Evolutionary conservation across 2,113 vertebrate species (phyloP).

Genomic region (Girardinichthys multiradiatus): DNA sequence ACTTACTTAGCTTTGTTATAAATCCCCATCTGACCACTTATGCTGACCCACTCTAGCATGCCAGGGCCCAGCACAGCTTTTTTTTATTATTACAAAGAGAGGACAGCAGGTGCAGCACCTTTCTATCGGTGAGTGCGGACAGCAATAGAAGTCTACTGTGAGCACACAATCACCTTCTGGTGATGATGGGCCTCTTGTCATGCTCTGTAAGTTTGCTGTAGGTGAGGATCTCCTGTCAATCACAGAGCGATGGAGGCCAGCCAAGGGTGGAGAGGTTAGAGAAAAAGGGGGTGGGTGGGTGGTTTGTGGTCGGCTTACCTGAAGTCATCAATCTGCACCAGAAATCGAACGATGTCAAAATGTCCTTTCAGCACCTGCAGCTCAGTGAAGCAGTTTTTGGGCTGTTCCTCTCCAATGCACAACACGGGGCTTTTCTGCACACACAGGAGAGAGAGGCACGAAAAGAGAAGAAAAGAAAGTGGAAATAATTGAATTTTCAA

Average conservation of each 20-base stretch:
- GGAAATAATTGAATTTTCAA: neutral
- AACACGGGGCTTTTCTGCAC: slow-evolving; percentile 88
- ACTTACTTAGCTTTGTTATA: slow-evolving; percentile 53
- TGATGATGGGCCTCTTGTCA: slow-evolving; percentile 78
- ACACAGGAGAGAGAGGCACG: slow-evolving; percentile 15
- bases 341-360: slow-evolving; percentile 95
- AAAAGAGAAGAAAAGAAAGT: neutral
- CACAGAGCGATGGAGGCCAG: slow-evolving; percentile 66
- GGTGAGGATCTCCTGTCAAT: slow-evolving; percentile 80
- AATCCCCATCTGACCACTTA: slow-evolving; percentile 68
- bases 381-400: slow-evolving; percentile 94
- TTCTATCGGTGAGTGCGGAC: slow-evolving; percentile 8
- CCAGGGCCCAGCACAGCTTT: slow-evolving; percentile 41
- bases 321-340: slow-evolving; percentile 93
- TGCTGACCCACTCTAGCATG: slow-evolving; percentile 62
- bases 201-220: slow-evolving; percentile 76
- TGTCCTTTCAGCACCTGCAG: slow-evolving; percentile 94
- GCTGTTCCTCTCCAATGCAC: slow-evolving; percentile 94
- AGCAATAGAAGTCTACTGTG: slow-evolving; percentile 43
- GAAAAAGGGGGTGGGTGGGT: neutral
- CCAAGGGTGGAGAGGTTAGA: slow-evolving; percentile 62
- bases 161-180: slow-evolving; percentile 55
- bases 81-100: slow-evolving; percentile 12
- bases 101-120: slow-evolving; percentile 55
- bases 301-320: slow-evolving; percentile 82